Base-by-base conservation (phyloP, 2,113 vertebrate genomes). In the Semicossyphus pulcher region DNA sequence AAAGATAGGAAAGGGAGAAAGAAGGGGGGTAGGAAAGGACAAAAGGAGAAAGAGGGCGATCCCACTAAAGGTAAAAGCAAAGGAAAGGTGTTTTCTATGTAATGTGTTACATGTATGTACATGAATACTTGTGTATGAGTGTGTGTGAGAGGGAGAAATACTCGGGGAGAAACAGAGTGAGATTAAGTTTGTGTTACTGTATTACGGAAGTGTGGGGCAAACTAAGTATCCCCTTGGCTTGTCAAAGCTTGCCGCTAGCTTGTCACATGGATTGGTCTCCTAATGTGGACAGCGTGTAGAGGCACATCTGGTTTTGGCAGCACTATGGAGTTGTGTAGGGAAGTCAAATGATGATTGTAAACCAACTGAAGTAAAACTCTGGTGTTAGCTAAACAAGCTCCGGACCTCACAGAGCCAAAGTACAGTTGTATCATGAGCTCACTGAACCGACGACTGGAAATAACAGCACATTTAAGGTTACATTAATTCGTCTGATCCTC, bases 1-100 rank as follows among this genome's bases (percentile, higher is more conserved):
- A 94, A 84, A 87, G 90, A 93, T 31, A 91, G 21, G 72, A 92
- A 85, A 82, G 92, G 86, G 75, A 93, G 21, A 86, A 94, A 83
- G 86, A 94, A 80, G 83, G 89, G 83, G 23, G 90, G 74, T 58
- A 93, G 80, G 59, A 93, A 87, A 81, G 85, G 81, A 81, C 84
- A 83, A 78, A 92, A 79, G 72, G 89, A 84, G 71, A 93, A 88
- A 58, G 87, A 89, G 32, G 34, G 39, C 5, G 81, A 91, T 82
- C 57, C 85, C 4, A 59, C 64, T 41, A 36, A 70, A 94, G 93
- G 94, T 94, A 94, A 92, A 86, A 52, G 64, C 47, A 73, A 74
- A 76, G 61, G 10, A 37, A 65, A 83, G 57, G 71, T 58, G 15
- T 10, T 73, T 54, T 80, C 16, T 73, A 39, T 76, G 36, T 65